Conservation (phyloP, 2,113 vertebrate genomes). For the Sciurus niger region DNA sequence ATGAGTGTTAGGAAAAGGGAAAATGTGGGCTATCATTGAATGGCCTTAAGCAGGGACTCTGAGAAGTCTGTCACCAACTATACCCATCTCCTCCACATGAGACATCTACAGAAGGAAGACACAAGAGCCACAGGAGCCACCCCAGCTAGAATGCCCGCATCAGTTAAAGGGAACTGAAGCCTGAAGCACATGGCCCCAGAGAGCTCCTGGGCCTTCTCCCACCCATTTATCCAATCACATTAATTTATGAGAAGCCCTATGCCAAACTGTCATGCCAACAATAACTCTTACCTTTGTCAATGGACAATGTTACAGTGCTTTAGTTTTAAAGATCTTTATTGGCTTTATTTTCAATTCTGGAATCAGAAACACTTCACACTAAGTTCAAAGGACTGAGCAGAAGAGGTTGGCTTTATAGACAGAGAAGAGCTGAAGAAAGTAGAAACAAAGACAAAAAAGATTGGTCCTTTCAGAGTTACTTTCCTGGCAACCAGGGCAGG, state of each 20-base stretch:
- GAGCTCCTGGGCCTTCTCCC: neutral
- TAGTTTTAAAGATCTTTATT: neutral
- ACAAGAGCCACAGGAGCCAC: fast-evolving
- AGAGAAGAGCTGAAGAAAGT: neutral
- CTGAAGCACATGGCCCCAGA: neutral
- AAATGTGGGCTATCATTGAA: neutral
- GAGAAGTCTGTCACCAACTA: neutral
- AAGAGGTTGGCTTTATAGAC: neutral
- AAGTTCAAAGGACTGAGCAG: neutral
- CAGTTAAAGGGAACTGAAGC: neutral
- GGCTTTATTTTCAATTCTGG: neutral
- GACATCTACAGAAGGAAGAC: neutral
- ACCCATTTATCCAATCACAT: neutral
- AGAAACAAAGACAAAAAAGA: neutral
- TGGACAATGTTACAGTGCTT: neutral
- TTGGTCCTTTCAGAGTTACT: neutral
- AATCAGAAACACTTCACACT: neutral
- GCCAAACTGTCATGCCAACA: neutral
- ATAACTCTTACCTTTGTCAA: neutral
- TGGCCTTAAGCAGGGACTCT: neutral
- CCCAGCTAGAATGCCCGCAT: neutral
- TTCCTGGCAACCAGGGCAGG: neutral
- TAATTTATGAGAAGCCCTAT: neutral
- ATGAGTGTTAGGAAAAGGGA: neutral
- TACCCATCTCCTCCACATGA: neutral